Base-by-base conservation (phyloP, 1,140 invertebrate genomes). In the Ditylenchus dipsaci region DNA sequence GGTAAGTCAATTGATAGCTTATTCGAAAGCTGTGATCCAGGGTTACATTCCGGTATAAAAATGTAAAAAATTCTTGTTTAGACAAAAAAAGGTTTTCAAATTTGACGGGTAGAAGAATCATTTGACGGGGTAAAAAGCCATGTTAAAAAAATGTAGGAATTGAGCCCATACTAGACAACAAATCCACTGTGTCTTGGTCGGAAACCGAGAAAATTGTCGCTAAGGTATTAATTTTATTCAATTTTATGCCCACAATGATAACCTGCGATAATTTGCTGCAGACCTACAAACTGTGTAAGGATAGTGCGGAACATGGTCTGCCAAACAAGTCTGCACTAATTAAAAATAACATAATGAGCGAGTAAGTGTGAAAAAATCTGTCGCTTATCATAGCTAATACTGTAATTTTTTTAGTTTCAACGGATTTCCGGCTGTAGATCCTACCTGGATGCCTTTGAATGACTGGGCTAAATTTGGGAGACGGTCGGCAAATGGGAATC, bases 401-500 rank as follows among this genome's bases (percentile, higher is more conserved):
- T 38, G 33, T 38, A 5, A 5, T 38, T 11, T 38, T 5, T 38
- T 5, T 38, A 38, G 33, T 11, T 38, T 38, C 11, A 38, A 38
- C 11, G 33, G 33, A 11, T 38, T 38, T 11, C 33, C 33, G 3
- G 33, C 33, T 5, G 3, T 38, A 3, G 29, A 23, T 0, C 3
- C 66, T 3, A 15, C 17, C n/a, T 71, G 69, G 69, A 47, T n/a
- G 5, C 27, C 30, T 15, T 38, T 72, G 17, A 38, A 19, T 30
- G 29, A 27, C 33, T 38, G 33, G 60, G 30, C 33, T 23, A 30
- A 62, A 29, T 71, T 71, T 71, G 69, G 69, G 7, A 43, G 7
- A 64, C 38, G 7, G 45, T 71, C 15, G 69, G 69, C 13, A 42
- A 38, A 13, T 61, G 53, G 38, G 69, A 71, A 42, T 30, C 58